Conservation (phyloP, 2,888 invertebrate species). For the Epirrhoe tristata region DNA sequence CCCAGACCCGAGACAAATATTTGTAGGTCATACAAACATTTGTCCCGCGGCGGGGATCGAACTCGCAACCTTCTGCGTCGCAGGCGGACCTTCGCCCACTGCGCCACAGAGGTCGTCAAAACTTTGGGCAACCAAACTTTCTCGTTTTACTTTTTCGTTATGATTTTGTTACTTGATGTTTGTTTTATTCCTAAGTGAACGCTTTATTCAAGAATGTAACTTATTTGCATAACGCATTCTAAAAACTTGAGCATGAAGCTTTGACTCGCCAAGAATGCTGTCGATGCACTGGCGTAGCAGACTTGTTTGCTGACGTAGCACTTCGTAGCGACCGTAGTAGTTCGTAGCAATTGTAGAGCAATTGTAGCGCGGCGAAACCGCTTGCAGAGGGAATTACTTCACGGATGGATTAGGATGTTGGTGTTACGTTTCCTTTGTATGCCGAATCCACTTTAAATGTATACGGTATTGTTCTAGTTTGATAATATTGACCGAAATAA, state of each 20-base stretch:
- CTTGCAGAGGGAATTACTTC: slow-evolving; percentile 32
- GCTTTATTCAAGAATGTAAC: background rate
- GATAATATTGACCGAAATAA: background rate
- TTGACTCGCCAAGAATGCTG: slow-evolving; percentile 27
- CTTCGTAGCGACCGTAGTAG: slow-evolving; percentile 33
- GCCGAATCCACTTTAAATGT: slow-evolving; percentile 22
- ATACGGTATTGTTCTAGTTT: background rate
- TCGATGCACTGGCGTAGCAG: slow-evolving; percentile 29
- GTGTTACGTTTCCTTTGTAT: slow-evolving; percentile 28
- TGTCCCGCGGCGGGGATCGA: too few relatives aligned
- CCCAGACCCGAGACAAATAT: too few relatives aligned
- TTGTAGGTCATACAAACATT: too few relatives aligned
- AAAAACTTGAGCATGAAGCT: slow-evolving; percentile 18
- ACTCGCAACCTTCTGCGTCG: too few relatives aligned
- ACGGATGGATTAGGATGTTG: slow-evolving; percentile 34
- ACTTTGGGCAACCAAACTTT: too few relatives aligned
- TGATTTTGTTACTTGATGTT: background rate
- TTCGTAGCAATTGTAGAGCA: slow-evolving; percentile 35
- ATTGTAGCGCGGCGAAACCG: slow-evolving; percentile 34
- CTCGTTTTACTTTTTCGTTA: background rate
- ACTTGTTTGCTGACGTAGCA: slow-evolving; percentile 31
- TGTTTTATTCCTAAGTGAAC: background rate
- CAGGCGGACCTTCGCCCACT: too few relatives aligned
- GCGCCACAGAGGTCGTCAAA: too few relatives aligned
- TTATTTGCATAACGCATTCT: background rate